These are phyloP conservation scores for Hylia prasina DNA, from an alignment of 2,113 vertebrate species.

Conservation along the genomic window DNA sequence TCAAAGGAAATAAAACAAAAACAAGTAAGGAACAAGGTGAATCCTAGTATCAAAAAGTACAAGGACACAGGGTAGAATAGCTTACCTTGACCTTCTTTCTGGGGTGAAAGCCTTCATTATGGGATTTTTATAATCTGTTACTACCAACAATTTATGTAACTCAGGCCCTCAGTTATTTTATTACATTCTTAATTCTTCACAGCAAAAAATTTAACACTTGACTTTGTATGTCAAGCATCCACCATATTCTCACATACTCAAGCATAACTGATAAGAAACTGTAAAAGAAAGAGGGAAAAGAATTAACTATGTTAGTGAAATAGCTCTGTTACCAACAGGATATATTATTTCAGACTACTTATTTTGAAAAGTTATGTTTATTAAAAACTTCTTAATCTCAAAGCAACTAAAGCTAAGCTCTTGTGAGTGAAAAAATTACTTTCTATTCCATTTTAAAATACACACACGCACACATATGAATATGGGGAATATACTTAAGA, in stretches of 20 bases:
- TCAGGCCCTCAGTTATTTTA: neutral
- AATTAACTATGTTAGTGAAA: neutral
- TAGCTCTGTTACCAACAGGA: neutral
- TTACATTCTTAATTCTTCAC: neutral
- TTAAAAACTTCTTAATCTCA: neutral
- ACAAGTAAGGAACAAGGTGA: neutral
- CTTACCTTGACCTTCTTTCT: neutral
- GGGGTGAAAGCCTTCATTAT: neutral
- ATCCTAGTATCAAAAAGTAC: neutral
- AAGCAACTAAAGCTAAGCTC: neutral
- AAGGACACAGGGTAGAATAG: rapidly evolving
- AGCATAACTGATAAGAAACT: neutral
- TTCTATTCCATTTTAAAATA: neutral
- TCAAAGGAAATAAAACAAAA: neutral
- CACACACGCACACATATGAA: neutral
- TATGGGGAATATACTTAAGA: neutral
- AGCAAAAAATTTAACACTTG: neutral
- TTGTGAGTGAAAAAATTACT: neutral
- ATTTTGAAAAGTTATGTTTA: neutral
- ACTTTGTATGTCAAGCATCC: neutral
- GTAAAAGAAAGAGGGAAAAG: neutral
- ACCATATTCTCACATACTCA: neutral
- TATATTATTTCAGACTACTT: neutral
- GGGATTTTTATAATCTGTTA: neutral
- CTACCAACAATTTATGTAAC: neutral